Evolutionary conservation across 2,888 invertebrate genomes (phyloP), one percentile per base, ranked within the genome.

Genomic region (Tetragnatha montana): DNA sequence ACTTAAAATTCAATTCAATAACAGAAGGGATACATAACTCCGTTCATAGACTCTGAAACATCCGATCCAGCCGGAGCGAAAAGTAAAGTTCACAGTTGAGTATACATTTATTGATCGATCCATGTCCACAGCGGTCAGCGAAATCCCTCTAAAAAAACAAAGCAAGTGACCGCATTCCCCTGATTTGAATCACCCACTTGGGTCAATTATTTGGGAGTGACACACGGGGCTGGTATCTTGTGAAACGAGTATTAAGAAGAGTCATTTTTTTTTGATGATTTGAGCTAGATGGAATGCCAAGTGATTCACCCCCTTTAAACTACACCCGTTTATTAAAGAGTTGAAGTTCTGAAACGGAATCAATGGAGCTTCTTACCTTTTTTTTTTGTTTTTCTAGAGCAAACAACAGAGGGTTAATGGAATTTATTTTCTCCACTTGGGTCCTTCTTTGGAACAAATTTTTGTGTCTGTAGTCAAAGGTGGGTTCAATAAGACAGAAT

Each of bases 321-420:
- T 60, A 60, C 21, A 78, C 78, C 22, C 78, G 60, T 12, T 78
- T 22, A 78, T 60, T 78, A 60, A 8, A 51, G 12, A 22, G 49
- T 47, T 74, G 47, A 14, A 0, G 0, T 8, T 49, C n/a, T 6
- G 8, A n/a, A 21, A 50, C 19, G 50, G 76, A 35, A 14, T 50
- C 76, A 76, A 19, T 51, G 8, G 10, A 21, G 7, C 47, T n/a
- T 49, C 7, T 10, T 47, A 17, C 1, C 19, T 78, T 7, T 60
- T 21, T n/a, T 47, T 75, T 75, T 49, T 60, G 12, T 60, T 22
- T 8, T 10, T 60, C 35, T 35, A 35, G 35, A 35, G 35, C 35
- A 4, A 35, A 35, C 1, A 35, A 35, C 4, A 2, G 35, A 35
- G 35, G 35, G 1, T 35, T 35, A 1, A 35, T 35, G 35, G 4